Evolutionary conservation across 2,113 vertebrate species (phyloP), one percentile per base, ranked within the genome.

Genomic region (Neodontobutis hainanensis): DNA sequence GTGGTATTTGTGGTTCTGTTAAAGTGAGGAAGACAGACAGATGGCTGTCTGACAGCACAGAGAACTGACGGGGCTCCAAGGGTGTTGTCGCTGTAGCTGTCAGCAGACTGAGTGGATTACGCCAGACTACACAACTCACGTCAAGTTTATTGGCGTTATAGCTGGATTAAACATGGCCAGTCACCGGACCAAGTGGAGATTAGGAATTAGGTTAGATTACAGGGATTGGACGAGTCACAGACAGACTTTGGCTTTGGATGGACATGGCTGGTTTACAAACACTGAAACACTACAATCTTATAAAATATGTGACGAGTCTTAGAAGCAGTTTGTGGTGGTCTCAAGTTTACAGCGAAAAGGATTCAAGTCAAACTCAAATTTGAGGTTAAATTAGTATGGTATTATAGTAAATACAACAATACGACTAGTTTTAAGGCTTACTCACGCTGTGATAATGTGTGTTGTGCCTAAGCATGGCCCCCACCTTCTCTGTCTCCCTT

Each of bases 131-230:
- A 68, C 43, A 71, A 67, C 56, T 63, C 78, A 4, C 61, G 66
- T 81, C 73, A 56, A 70, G 73, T 82, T 82, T 78, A 77, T 71
- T 70, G 57, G 48, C 68, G 70, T 77, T 82, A 72, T 59, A 11
- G 56, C 71, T 80, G 72, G 85, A 86, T 88, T 86, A 83, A 53
- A 79, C 47, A 65, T 74, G 77, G 63, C 60, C 75, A 83, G 73
- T 81, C 78, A 77, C 66, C 56, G 67, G 77, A 84, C 81, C 85
- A 70, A 66, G 0, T 60, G 59, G 75, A 83, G 84, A 85, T 83
- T 84, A 83, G 51, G 85, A 78, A 86, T 87, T 88, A 82, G 14
- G 11, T 42, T 63, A 87, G 79, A 88, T 87, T 84, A 85, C 71
- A 76, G 43, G 48, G 67, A 58, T 9, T 66, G 59, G 62, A 38